Conservation (phyloP, 2,797 vertebrate species). For the Betta splendens region DNA sequence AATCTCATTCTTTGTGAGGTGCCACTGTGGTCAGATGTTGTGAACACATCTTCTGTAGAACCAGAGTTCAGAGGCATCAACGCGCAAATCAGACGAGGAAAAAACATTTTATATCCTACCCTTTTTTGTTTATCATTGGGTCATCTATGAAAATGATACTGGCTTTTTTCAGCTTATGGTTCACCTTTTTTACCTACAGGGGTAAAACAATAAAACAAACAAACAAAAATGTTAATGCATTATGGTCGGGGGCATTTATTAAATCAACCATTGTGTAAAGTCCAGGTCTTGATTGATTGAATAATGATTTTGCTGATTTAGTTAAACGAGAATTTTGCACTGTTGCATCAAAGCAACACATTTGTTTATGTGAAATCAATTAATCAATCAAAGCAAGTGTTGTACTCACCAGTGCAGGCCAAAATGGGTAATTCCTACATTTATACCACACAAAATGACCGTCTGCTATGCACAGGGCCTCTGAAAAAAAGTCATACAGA, state of each 20-base stretch:
- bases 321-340: background rate
- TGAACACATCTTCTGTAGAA: background rate
- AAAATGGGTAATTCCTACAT: constrained; percentile 86
- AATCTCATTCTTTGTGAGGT: too few species aligned
- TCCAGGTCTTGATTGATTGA: too few species aligned
- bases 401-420: constrained; percentile 91
- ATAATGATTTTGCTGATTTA: background rate
- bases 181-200: constrained; percentile 86
- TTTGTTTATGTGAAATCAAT: background rate
- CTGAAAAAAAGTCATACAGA: constrained; percentile 66
- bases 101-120: constrained; percentile 61
- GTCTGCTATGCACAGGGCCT: constrained; percentile 79
- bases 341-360: background rate
- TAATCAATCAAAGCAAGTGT: background rate
- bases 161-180: constrained; percentile 83
- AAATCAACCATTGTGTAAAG: too few species aligned
- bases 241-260: background rate
- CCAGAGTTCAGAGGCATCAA: background rate
- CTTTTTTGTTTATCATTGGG: constrained; percentile 66
- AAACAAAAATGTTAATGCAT: background rate
- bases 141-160: constrained; percentile 88
- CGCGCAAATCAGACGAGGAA: constrained; percentile 4
- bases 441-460: constrained; percentile 93
- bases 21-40: too few species aligned
- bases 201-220: constrained; percentile 8